phyloP scores from a whole-genome alignment of 2,797 vertebrate genomes.

The Bradypus variegatus region DNA sequence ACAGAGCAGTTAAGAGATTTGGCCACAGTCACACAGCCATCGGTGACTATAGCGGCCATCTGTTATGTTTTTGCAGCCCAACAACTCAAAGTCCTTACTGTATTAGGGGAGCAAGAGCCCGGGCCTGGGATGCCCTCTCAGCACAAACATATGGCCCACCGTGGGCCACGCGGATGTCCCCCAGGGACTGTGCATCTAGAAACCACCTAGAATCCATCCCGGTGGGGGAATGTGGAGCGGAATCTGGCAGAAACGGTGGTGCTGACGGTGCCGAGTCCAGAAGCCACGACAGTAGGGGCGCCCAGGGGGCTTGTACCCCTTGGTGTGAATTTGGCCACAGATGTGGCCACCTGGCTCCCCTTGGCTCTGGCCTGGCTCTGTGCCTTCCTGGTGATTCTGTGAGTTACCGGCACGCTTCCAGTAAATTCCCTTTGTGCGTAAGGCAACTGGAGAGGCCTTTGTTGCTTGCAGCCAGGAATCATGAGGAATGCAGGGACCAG shows the following conservation, averaged over 20 bases:
- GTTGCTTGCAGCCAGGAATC: not conserved
- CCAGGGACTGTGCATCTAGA: too few relatives aligned
- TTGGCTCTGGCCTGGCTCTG: not conserved
- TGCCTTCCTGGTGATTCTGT: not conserved
- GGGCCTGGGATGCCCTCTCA: not conserved
- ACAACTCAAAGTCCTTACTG: not conserved
- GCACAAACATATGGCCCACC: not conserved
- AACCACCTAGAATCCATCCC: fast-evolving
- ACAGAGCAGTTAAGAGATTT: not conserved
- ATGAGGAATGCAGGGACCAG: not conserved
- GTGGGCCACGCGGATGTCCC: too few relatives aligned
- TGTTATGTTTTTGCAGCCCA: not conserved
- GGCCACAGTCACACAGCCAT: too few relatives aligned
- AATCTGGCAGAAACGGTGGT: too few relatives aligned
- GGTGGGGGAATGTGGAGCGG: too few relatives aligned
- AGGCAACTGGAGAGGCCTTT: not conserved
- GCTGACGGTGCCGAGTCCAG: too few relatives aligned
- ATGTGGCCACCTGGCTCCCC: not conserved
- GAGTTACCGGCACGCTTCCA: not conserved
- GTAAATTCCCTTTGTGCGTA: not conserved
- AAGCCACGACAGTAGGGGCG: fast-evolving
- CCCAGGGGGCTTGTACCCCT: not conserved
- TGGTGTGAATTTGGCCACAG: fast-evolving
- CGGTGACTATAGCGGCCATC: not conserved
- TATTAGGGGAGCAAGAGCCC: not conserved